These are phyloP conservation scores for Paralichthys olivaceus DNA, from an alignment of 2,113 vertebrate genomes.

Conservation along the genomic window DNA sequence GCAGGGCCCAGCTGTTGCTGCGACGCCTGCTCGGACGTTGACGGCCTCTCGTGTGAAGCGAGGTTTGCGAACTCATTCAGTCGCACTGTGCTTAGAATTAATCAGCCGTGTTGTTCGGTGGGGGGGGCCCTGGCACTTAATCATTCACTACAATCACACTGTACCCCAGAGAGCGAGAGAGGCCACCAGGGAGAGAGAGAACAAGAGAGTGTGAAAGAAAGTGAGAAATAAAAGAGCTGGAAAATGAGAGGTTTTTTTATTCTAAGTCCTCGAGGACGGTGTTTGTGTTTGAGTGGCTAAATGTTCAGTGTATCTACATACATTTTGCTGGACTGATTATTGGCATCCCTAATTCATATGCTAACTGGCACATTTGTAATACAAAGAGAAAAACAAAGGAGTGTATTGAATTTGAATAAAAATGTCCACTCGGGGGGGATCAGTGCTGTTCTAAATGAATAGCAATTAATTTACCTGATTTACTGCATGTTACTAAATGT, in stretches of 20 bases:
- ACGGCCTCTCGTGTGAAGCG: slow-evolving; percentile 24
- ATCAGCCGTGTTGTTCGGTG: slow-evolving; percentile 63
- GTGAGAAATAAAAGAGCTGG: slow-evolving; percentile 28
- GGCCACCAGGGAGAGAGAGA: neutral
- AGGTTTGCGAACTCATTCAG: slow-evolving; percentile 50
- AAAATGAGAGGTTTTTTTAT: slow-evolving; percentile 7
- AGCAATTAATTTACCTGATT: neutral
- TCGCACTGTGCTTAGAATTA: slow-evolving; percentile 52
- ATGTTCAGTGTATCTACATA: slow-evolving; percentile 4
- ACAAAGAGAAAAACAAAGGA: slow-evolving; percentile 16
- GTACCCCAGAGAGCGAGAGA: slow-evolving; percentile 32
- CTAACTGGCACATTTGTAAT: slow-evolving; percentile 18
- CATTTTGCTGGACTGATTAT: neutral
- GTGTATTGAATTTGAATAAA: slow-evolving; percentile 12
- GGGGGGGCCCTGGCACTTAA: slow-evolving; percentile 33
- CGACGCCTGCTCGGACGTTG: slow-evolving; percentile 9
- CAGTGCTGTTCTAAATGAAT: neutral
- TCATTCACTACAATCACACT: slow-evolving; percentile 51
- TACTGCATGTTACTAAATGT: neutral
- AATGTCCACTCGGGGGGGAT: neutral
- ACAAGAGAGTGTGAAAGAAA: slow-evolving; percentile 15
- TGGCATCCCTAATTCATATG: slow-evolving; percentile 31
- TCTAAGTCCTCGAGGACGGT: slow-evolving; percentile 3
- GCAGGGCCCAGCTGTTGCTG: slow-evolving; percentile 45
- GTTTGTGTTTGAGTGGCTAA: neutral